A percentile compares a stretch with the other conserved stretches of the same genome.
Conservation (phyloP, 2,113 vertebrate species). For the Monopterus albus region DNA sequence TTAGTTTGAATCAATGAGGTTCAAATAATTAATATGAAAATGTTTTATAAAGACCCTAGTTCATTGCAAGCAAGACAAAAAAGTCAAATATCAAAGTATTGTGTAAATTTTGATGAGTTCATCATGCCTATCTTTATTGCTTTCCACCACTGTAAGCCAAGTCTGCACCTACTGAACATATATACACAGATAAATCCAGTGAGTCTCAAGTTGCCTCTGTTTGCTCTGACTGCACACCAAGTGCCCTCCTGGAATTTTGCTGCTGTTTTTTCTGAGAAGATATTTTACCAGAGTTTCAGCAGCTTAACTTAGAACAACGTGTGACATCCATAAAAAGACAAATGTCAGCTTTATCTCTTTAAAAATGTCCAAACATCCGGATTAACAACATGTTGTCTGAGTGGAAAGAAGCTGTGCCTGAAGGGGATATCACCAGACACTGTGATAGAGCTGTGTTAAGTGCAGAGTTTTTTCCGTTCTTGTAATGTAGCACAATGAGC, state of each 20-base stretch:
- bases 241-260: slow-evolving; percentile 16
- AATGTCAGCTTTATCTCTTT: slow-evolving; percentile 1
- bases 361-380: neutral
- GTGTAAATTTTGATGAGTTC: too few relatives aligned
- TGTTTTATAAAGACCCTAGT: neutral
- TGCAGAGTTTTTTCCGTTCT: neutral
- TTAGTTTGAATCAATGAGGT: too few relatives aligned
- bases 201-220: neutral
- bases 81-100: too few relatives aligned
- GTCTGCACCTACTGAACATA: too few relatives aligned
- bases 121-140: too few relatives aligned
- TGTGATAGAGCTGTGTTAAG: neutral
- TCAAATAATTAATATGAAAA: too few relatives aligned
- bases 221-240: neutral
- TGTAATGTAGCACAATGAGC: neutral
- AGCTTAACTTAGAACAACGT: slow-evolving; percentile 18
- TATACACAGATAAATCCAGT: slow-evolving; percentile 7
- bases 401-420: neutral
- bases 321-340: neutral
- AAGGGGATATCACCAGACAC: neutral
- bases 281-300: slow-evolving; percentile 10
- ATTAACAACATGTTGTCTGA: neutral
- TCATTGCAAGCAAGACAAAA: neutral
- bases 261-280: neutral
- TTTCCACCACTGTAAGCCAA: slow-evolving; percentile 14